Base-by-base conservation (phyloP, 2,797 vertebrate species). In the Enteromius argenteus region DNA sequence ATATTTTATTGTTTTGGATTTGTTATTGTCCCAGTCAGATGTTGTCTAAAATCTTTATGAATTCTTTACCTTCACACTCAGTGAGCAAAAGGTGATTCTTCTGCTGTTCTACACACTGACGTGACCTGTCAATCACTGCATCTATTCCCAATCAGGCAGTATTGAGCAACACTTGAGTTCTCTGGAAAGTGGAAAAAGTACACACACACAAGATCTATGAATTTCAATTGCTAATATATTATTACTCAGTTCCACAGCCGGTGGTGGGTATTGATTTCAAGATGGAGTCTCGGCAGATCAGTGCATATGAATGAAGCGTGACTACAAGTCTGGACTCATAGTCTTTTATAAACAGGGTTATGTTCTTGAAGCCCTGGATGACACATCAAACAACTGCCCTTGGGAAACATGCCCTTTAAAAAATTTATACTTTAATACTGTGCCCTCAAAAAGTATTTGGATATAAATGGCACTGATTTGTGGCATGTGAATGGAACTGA, bases 1-100 rank as follows among this genome's bases (percentile, higher is more conserved):
- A 82, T 89, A 80, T 90, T 85, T 80, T 85, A 6, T 76, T 75
- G 13, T 58, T 79, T 81, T 81, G 51, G 37, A 77, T 81, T 84
- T 44, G 51, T 53, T 46, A 84, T 84, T 80, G 39, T 84, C 75
- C 23, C 17, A 77, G 68, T 64, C 27, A 64, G 27, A 64, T 17
- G 7, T 64, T 17, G 56, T 23, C 21, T 11, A 23, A 32, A 14
- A 17, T 80, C 76, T 74, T 64, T 58, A 77, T 60, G 39, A 64
- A 69, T 81, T 86, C 60, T 66, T 76, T 71, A 76, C 56, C 68
- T 85, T 82, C 30, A 46, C 82, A 49, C 72, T 85, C 60, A 21
- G 49, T 79, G 32, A 83, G 58, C n/a, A 32, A 19, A 84, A 71
- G 37, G 79, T 11, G n/a, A 72, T 39, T 82, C 62, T 74, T 62